phyloP scores from a whole-genome alignment of 1,140 invertebrate genomes.

The Ceratina calcarata region DNA sequence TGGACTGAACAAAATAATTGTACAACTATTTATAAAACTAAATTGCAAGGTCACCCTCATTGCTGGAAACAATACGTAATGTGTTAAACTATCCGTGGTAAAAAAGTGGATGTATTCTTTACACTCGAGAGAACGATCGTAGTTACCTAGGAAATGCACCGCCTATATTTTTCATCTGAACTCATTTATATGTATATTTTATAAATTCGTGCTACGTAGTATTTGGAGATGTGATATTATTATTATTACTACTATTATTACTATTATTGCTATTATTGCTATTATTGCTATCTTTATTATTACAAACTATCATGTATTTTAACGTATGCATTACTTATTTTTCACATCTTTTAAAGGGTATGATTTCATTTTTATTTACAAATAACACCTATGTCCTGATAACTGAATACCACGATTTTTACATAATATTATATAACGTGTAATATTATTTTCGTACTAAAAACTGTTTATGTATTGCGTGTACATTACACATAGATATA shows the following conservation, averaged over 20 bases:
- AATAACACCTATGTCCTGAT: slow-evolving; percentile 23
- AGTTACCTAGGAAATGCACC: slow-evolving; percentile 72
- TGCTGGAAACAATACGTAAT: slow-evolving; percentile 28
- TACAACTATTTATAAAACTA: slow-evolving; percentile 59
- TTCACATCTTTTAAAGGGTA: slow-evolving; percentile 27
- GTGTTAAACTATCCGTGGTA: slow-evolving; percentile 10
- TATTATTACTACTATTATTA: slow-evolving; percentile 19
- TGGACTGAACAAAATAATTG: slow-evolving; percentile 55
- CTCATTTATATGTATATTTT: slow-evolving; percentile 72
- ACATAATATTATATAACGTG: slow-evolving; percentile 25
- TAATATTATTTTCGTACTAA: not conserved
- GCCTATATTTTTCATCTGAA: slow-evolving; percentile 73
- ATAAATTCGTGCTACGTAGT: slow-evolving; percentile 67
- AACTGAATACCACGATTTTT: slow-evolving; percentile 31
- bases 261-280: no score
- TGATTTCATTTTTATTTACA: slow-evolving; percentile 46
- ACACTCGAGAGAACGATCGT: slow-evolving; percentile 39
- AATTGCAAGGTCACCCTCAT: slow-evolving; percentile 50
- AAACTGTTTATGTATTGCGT: not conserved
- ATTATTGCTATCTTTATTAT: no score
- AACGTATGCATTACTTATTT: slow-evolving; percentile 49
- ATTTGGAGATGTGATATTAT: slow-evolving; percentile 75
- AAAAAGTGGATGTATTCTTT: slow-evolving; percentile 38
- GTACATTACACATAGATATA: not conserved
- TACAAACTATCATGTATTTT: slow-evolving; percentile 43